These are phyloP conservation scores for Acheta domesticus DNA, from an alignment of 2,888 invertebrate genomes.

Conservation along the genomic window DNA sequence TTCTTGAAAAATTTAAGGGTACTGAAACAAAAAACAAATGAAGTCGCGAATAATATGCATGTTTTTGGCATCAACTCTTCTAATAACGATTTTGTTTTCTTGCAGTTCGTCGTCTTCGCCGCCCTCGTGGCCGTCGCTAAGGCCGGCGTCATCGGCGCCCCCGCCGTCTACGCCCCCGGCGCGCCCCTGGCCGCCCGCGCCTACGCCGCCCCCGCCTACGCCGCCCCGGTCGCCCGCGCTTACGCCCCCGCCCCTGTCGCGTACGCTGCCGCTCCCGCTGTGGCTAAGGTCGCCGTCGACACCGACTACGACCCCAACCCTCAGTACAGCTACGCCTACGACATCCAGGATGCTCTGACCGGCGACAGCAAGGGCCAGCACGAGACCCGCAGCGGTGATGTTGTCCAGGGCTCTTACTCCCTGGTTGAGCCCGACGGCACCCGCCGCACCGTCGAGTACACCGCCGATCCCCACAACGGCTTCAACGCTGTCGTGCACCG, in stretches of 20 bases:
- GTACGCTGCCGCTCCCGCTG: conserved; percentile 38
- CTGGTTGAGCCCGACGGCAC: conserved; percentile 57
- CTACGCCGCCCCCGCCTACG: conserved; percentile 34
- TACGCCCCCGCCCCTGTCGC: conserved; percentile 26
- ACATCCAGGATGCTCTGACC: conserved; percentile 54
- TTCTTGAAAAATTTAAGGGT: too few species aligned
- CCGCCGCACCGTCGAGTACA: conserved; percentile 55
- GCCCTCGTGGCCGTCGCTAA: conserved; percentile 49
- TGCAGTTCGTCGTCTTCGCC: conserved; percentile 26
- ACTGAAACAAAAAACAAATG: too few species aligned
- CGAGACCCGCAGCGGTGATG: conserved; percentile 55
- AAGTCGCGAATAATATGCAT: too few species aligned
- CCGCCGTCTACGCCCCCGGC: conserved; percentile 48
- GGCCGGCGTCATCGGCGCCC: conserved; percentile 48
- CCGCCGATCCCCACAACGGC: conserved; percentile 57
- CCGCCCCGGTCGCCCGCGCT: conserved; percentile 31
- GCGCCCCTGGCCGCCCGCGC: conserved; percentile 42
- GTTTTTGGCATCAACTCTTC: too few species aligned
- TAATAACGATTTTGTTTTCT: background rate
- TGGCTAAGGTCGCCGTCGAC: conserved; percentile 37
- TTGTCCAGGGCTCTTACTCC: conserved; percentile 55
- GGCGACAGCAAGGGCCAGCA: conserved; percentile 57
- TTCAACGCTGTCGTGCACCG: conserved; percentile 58
- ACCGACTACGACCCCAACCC: conserved; percentile 53
- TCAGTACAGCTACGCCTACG: conserved; percentile 56